Evolutionary conservation across 2,113 vertebrate genomes (phyloP).

Genomic region (Electrona antarctica): DNA sequence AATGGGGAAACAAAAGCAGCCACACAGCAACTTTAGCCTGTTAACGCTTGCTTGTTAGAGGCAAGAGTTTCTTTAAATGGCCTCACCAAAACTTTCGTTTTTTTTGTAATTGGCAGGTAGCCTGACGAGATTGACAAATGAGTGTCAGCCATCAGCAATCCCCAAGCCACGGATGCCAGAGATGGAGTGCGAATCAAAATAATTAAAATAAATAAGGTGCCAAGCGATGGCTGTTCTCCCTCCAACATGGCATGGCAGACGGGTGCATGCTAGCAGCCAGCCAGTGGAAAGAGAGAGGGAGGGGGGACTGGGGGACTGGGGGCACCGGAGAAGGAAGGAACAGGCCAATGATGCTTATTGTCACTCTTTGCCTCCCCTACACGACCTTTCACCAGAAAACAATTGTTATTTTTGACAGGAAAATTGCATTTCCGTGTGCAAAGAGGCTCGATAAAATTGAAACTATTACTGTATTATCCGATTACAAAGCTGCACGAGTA

Average conservation of each 20-base stretch:
- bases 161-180: conserved; percentile 64
- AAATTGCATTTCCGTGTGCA: too few species aligned
- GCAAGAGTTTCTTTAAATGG: conserved; percentile 69
- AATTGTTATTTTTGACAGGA: too few species aligned
- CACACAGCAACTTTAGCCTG: conserved; percentile 45
- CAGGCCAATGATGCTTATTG: too few species aligned
- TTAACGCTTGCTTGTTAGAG: conserved; percentile 70
- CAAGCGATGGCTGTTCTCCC: conserved; percentile 63
- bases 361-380: too few species aligned
- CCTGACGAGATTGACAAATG: conserved; percentile 77
- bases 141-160: conserved; percentile 78
- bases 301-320: not conserved
- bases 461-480: too few species aligned
- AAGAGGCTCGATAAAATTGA: too few species aligned
- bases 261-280: conserved; percentile 46
- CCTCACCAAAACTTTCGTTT: conserved; percentile 74
- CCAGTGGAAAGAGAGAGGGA: conserved; percentile 1
- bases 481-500: too few species aligned
- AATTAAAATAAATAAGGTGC: conserved; percentile 84
- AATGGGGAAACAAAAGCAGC: not conserved
- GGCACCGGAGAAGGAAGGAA: too few species aligned
- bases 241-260: conserved; percentile 59
- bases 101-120: conserved; percentile 79
- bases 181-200: conserved; percentile 75
- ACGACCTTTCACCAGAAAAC: too few species aligned